These are phyloP conservation scores for Drosophila elegans DNA, from an alignment of 1,140 invertebrate species.

Conservation along the genomic window DNA sequence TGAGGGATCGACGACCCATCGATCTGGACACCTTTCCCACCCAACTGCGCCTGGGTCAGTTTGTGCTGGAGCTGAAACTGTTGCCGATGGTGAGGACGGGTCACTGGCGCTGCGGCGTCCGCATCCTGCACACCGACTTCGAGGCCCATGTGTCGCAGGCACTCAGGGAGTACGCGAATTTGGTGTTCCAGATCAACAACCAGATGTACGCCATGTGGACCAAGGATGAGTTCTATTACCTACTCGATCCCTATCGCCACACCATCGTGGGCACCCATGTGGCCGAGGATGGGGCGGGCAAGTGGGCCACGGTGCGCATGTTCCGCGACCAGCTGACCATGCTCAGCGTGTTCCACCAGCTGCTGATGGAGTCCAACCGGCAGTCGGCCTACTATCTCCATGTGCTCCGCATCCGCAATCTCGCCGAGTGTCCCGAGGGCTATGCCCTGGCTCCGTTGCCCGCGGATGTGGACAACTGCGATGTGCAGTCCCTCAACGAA, in stretches of 20 bases:
- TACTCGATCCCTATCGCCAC: slow-evolving; percentile 78
- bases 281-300: slow-evolving; percentile 8
- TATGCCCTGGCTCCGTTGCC: slow-evolving; percentile 25
- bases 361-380: slow-evolving; percentile 70
- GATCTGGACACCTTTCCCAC: slow-evolving; percentile 62
- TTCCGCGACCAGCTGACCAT: slow-evolving; percentile 56
- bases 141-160: slow-evolving; percentile 30
- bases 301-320: slow-evolving; percentile 75
- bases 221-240: slow-evolving; percentile 70
- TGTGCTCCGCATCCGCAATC: slow-evolving; percentile 50
- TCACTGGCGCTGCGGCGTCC: slow-evolving; percentile 40
- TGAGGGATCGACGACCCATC: slow-evolving; percentile 26
- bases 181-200: slow-evolving; percentile 69
- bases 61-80: slow-evolving; percentile 52
- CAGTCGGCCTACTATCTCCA: slow-evolving; percentile 60
- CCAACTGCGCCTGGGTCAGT: slow-evolving; percentile 67
- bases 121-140: slow-evolving; percentile 42
- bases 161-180: slow-evolving; percentile 42
- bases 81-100: slow-evolving; percentile 40
- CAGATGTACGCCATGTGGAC: slow-evolving; percentile 74
- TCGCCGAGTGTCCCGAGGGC: slow-evolving; percentile 51
- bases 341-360: slow-evolving; percentile 67
- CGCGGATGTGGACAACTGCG: slow-evolving; percentile 5
- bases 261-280: slow-evolving; percentile 33
- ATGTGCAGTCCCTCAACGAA: slow-evolving; percentile 58